Evolutionary conservation across 53 echinoderm and acorn worm species (phyloP).

Genomic region (Echinometra lucunter): DNA sequence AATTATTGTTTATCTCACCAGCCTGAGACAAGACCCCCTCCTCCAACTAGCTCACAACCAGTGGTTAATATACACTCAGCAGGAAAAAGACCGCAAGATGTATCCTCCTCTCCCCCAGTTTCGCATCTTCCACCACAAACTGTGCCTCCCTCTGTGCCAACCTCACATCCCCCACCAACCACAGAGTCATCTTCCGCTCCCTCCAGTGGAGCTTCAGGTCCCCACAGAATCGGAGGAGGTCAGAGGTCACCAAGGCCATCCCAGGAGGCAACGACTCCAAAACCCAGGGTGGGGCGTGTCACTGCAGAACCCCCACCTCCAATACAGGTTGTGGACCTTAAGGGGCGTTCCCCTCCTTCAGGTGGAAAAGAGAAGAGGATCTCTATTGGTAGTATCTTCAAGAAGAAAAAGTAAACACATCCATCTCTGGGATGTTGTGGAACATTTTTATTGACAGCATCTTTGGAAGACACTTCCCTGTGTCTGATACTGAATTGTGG

Average conservation of each 20-base stretch:
- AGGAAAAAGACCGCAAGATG: not conserved
- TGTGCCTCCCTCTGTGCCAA: not conserved
- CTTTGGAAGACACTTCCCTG: too few relatives aligned
- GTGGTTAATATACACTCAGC: not conserved
- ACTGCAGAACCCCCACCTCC: conserved; percentile 81
- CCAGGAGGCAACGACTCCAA: conserved; percentile 41
- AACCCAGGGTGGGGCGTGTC: conserved; percentile 67
- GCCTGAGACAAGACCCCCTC: conserved; percentile 12
- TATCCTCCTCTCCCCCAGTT: not conserved
- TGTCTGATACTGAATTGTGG: too few relatives aligned
- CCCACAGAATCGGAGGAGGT: not conserved
- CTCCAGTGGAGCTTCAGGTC: conserved; percentile 15
- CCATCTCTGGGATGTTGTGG: not conserved
- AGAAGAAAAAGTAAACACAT: conserved; percentile 74
- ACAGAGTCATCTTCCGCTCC: conserved; percentile 9
- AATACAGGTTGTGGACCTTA: conserved; percentile 67
- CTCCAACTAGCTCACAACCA: not conserved
- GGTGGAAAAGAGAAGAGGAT: conserved; percentile 66
- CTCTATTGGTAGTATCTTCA: conserved; percentile 74
- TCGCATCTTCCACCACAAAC: not conserved
- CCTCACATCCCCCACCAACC: not conserved
- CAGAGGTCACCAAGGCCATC: conserved; percentile 21
- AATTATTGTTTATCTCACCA: not conserved
- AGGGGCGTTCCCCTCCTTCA: conserved; percentile 38
- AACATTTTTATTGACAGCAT: not conserved